Evolutionary conservation across 1,140 invertebrate genomes (phyloP).

Genomic region (Drosophila pseudoananassae): DNA sequence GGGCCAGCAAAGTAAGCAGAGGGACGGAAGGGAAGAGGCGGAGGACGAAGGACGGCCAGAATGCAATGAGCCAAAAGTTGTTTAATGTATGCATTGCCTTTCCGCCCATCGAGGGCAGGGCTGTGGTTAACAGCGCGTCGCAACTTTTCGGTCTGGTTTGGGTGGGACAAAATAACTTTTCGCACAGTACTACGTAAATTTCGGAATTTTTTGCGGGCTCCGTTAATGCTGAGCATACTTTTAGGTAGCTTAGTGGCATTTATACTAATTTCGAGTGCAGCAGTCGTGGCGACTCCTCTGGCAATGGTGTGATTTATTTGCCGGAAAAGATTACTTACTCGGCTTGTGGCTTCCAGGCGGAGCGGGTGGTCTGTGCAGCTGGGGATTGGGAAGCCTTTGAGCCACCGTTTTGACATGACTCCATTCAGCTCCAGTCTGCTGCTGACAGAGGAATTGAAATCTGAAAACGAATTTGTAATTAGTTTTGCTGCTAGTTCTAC

Average conservation of each 20-base stretch:
- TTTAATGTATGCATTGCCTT: conserved; percentile 80
- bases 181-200: conserved; percentile 77
- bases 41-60: conserved; percentile 35
- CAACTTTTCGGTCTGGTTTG: conserved; percentile 56
- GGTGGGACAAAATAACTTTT: conserved; percentile 71
- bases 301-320: conserved; percentile 83
- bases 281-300: conserved; percentile 37
- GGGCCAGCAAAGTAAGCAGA: conserved; percentile 16
- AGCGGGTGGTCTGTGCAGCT: conserved; percentile 8
- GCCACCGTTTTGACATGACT: conserved; percentile 55
- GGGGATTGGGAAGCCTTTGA: conserved; percentile 22
- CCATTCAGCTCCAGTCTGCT: conserved; percentile 47
- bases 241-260: conserved; percentile 80
- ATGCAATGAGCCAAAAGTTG: conserved; percentile 83
- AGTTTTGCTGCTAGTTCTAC: conserved; percentile 77
- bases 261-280: conserved; percentile 76
- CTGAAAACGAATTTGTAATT: conserved; percentile 83
- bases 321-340: conserved; percentile 83
- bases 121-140: conserved; percentile 78
- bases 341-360: conserved; percentile 42
- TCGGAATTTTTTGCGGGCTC: conserved; percentile 36
- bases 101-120: conserved; percentile 20
- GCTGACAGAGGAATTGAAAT: conserved; percentile 78
- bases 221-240: conserved; percentile 76
- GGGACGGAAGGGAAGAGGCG: neutral